Evolutionary conservation across 1,140 invertebrate species (phyloP).

Genomic region (Drosophila kurseongensis): DNA sequence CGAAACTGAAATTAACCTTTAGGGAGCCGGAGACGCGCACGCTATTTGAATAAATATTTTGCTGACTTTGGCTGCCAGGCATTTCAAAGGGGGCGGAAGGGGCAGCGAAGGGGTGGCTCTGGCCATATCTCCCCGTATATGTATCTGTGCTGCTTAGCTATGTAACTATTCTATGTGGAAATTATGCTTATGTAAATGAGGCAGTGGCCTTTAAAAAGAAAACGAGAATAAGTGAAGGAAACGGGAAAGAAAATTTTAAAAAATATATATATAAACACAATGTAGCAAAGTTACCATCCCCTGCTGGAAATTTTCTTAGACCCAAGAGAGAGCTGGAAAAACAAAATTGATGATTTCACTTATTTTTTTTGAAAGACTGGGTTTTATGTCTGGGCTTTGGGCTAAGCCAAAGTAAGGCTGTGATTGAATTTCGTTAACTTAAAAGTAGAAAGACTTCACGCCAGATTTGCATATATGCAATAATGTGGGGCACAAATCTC

Average conservation of each 20-base stretch:
- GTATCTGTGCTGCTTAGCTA: conserved; percentile 51
- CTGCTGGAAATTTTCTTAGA: conserved; percentile 42
- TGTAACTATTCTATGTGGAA: conserved; percentile 82
- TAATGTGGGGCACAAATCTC: conserved; percentile 4
- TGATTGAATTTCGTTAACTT: conserved; percentile 31
- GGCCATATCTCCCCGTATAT: conserved; percentile 13
- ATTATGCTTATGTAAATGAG: conserved; percentile 83
- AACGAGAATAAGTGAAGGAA: conserved; percentile 5
- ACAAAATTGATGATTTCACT: conserved; percentile 79
- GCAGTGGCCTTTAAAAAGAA: conserved; percentile 45
- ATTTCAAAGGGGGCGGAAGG: conserved; percentile 22
- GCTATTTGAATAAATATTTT: conserved; percentile 83
- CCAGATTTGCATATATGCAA: conserved; percentile 34
- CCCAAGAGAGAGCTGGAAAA: conserved; percentile 21
- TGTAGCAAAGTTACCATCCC: conserved; percentile 72
- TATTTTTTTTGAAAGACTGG: conserved; percentile 58
- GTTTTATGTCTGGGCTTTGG: conserved; percentile 61
- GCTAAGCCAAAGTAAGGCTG: conserved; percentile 11
- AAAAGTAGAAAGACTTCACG: conserved; percentile 32
- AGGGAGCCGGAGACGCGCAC: conserved; percentile 57
- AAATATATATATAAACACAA: conserved; percentile 39
- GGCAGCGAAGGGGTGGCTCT: conserved; percentile 14
- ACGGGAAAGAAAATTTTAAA: conserved; percentile 27
- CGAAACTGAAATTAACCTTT: conserved; percentile 82
- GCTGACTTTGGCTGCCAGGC: conserved; percentile 71